These are phyloP conservation scores for Thymallus thymallus DNA, from an alignment of 2,113 vertebrate genomes.

Conservation along the genomic window DNA sequence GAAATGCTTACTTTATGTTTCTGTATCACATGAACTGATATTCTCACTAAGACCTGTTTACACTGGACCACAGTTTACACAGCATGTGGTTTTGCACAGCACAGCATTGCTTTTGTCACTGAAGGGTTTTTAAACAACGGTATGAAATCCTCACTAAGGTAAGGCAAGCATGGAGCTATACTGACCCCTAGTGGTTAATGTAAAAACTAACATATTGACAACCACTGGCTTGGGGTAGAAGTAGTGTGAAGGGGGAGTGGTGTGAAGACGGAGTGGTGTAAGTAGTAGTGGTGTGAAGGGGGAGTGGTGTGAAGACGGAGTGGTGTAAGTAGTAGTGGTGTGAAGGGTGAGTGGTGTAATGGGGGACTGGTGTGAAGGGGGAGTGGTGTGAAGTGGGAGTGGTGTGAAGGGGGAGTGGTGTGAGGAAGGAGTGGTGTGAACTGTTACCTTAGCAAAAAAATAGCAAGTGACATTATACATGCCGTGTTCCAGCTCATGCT, in stretches of 20 bases:
- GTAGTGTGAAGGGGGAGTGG: slow-evolving; percentile 72
- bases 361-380: too few species aligned
- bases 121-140: neutral
- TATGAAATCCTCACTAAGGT: neutral
- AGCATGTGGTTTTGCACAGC: too few species aligned
- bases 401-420: slow-evolving; percentile 92
- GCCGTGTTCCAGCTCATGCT: slow-evolving; percentile 90
- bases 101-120: neutral
- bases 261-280: slow-evolving; percentile 77
- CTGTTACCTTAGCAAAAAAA: slow-evolving; percentile 93
- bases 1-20: too few species aligned
- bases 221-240: neutral
- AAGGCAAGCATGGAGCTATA: slow-evolving; percentile 41
- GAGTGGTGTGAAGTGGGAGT: slow-evolving; percentile 65
- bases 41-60: neutral
- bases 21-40: neutral
- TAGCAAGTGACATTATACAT: slow-evolving; percentile 89
- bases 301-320: slow-evolving; percentile 75
- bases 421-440: slow-evolving; percentile 41
- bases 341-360: too few species aligned
- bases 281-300: slow-evolving; percentile 92
- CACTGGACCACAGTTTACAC: neutral
- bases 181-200: slow-evolving; percentile 59
- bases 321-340: too few species aligned
- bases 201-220: neutral